Conservation (phyloP, 2,113 vertebrate species). For the Eretmochelys imbricata region DNA sequence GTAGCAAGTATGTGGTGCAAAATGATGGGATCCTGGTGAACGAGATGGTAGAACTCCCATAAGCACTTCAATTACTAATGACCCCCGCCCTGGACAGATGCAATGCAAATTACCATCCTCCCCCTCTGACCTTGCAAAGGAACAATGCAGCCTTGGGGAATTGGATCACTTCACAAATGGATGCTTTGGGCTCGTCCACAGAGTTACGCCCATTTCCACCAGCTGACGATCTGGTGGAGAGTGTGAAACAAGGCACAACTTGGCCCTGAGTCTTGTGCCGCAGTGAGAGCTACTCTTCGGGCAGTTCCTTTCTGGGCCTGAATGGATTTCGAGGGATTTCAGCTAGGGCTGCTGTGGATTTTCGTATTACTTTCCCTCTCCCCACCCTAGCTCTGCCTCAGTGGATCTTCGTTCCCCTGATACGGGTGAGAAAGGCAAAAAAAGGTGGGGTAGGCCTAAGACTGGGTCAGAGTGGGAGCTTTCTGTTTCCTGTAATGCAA, state of each 20-base stretch:
- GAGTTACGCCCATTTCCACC: background rate
- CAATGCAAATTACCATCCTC: background rate
- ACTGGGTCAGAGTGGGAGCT: background rate
- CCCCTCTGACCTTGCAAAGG: background rate
- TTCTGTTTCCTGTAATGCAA: background rate
- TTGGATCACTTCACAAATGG: accelerated
- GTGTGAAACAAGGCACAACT: background rate
- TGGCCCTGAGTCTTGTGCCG: background rate
- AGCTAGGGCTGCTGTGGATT: background rate
- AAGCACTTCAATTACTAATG: accelerated
- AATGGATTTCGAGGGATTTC: too few species aligned
- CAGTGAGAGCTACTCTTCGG: background rate
- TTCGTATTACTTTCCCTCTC: background rate
- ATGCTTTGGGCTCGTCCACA: accelerated
- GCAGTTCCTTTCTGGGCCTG: background rate
- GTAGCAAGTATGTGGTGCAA: background rate
- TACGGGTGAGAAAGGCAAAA: background rate
- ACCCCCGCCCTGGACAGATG: background rate
- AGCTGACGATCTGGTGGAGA: background rate
- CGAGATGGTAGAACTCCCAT: accelerated
- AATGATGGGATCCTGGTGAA: background rate
- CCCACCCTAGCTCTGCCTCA: background rate
- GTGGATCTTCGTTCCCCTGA: background rate
- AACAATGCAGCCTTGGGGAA: background rate
- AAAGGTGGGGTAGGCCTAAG: background rate